Evolutionary conservation across 2,888 invertebrate species (phyloP).

Genomic region (Bugulina stolonifera): DNA sequence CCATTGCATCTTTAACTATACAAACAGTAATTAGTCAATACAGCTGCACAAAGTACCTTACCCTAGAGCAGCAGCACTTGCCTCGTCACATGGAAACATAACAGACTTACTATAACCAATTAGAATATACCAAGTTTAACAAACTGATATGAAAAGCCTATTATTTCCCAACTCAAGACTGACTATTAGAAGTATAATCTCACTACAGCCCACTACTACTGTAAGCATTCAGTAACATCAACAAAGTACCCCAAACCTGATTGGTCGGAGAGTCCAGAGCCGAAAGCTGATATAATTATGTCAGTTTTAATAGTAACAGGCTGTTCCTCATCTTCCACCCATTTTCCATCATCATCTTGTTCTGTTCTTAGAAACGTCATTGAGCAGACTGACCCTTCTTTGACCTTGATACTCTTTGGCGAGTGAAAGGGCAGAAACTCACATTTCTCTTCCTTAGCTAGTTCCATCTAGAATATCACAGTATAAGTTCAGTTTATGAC

Average conservation of each 20-base stretch:
- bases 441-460: slow-evolving; percentile 92
- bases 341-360: slow-evolving; percentile 75
- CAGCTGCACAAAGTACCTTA: no score
- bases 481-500: no score
- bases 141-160: no score
- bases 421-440: slow-evolving; percentile 91
- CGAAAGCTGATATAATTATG: slow-evolving; percentile 93
- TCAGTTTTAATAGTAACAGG: slow-evolving; percentile 76
- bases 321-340: slow-evolving; percentile 85
- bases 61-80: no score
- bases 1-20: slow-evolving; percentile 62
- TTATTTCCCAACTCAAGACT: no score
- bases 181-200: not conserved
- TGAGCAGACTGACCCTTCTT: slow-evolving; percentile 66
- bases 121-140: no score
- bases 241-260: slow-evolving; percentile 59
- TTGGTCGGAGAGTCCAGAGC: slow-evolving; percentile 75
- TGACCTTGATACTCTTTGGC: slow-evolving; percentile 58
- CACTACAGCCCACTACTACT: not conserved
- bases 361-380: slow-evolving; percentile 81
- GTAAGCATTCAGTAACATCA: not conserved
- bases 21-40: not conserved
- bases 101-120: no score
- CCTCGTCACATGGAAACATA: no score
- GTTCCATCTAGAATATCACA: slow-evolving; percentile 65